Conservation (phyloP, 2,113 vertebrate species). For the Diadophis punctatus region DNA sequence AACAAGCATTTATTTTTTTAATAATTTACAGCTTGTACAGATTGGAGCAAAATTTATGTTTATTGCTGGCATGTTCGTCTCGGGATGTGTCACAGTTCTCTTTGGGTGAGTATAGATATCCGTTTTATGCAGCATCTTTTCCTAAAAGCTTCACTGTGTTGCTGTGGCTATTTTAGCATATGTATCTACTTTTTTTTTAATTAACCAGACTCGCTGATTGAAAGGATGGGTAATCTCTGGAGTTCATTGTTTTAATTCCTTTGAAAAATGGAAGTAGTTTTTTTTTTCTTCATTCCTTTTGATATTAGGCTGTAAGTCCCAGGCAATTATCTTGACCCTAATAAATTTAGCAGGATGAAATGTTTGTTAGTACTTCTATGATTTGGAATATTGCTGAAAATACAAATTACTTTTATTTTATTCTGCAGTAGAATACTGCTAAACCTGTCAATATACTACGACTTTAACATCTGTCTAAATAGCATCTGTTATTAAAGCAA, state of each 20-base stretch:
- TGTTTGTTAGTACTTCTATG: background rate
- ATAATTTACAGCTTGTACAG: slow-evolving; percentile 81
- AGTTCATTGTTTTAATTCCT: background rate
- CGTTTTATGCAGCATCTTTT: slow-evolving; percentile 11
- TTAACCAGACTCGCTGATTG: background rate
- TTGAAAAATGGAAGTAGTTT: background rate
- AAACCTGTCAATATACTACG: background rate
- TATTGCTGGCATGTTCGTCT: slow-evolving; percentile 82
- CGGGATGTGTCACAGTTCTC: slow-evolving; percentile 82
- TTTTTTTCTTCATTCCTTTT: background rate
- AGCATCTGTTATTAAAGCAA: background rate
- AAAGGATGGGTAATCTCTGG: background rate
- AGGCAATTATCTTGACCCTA: background rate
- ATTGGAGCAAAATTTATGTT: slow-evolving; percentile 97
- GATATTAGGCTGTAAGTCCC: background rate
- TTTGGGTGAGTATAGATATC: slow-evolving; percentile 83
- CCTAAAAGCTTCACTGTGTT: background rate
- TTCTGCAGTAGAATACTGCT: background rate
- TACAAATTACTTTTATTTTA: background rate
- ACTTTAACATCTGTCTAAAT: background rate
- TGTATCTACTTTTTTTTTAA: background rate
- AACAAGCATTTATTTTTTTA: slow-evolving; percentile 29
- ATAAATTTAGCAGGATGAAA: background rate
- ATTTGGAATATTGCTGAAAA: background rate
- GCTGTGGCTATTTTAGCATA: background rate